These are phyloP conservation scores for Epinotia brunnichana DNA, from an alignment of 2,888 invertebrate species.

Conservation along the genomic window DNA sequence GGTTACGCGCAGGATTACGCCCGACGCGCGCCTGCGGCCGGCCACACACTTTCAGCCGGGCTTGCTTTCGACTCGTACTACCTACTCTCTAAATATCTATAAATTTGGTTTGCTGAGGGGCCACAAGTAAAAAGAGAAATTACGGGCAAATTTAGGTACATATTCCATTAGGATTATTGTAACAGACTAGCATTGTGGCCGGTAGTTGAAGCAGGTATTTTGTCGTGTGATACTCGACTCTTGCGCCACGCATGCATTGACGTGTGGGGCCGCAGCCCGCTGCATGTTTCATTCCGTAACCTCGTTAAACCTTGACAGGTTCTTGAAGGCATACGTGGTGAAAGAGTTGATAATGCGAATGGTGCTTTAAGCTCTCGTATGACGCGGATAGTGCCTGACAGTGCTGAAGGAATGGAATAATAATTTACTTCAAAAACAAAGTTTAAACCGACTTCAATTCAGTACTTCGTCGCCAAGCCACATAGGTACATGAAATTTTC, in stretches of 20 bases:
- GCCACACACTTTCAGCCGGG: neutral
- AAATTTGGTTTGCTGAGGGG: neutral
- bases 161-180: neutral
- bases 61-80: neutral
- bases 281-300: too few relatives aligned
- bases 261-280: neutral
- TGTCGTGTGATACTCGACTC: neutral
- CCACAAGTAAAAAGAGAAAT: neutral
- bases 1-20: slow-evolving; percentile 14
- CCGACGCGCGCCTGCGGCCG: neutral
- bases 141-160: neutral
- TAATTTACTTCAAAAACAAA: too few relatives aligned
- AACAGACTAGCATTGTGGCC: neutral
- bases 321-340: too few relatives aligned
- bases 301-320: too few relatives aligned
- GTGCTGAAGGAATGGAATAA: too few relatives aligned
- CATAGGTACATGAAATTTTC: too few relatives aligned
- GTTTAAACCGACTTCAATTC: too few relatives aligned
- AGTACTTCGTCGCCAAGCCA: too few relatives aligned
- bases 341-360: too few relatives aligned
- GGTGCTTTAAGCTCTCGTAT: too few relatives aligned
- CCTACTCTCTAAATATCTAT: neutral
- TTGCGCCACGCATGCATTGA: neutral
- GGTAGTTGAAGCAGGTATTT: neutral
- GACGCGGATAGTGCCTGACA: too few relatives aligned